Base-by-base conservation (phyloP, 2,113 vertebrate genomes). In the Sorex araneus region DNA sequence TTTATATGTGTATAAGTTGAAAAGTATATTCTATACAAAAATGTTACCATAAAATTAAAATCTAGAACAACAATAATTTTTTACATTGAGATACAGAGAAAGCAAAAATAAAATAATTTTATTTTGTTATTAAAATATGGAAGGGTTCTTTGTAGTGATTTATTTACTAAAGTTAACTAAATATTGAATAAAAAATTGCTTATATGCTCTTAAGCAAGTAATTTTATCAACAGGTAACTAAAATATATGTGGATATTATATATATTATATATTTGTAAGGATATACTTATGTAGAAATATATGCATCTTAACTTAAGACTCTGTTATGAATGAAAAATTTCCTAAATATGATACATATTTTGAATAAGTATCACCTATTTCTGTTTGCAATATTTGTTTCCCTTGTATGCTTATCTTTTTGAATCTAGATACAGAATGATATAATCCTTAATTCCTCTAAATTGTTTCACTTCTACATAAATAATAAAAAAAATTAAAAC, bases 31-130 rank as follows among this genome's bases (percentile, higher is more conserved):
- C 71, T 75, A 70, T 50, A 18, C 34, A 75, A 69, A 11, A 45
- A 89, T 91, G 9, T 95, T 74, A 82, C 36, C 40, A 64, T 50
- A 87, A 89, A 89, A 85, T 84, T 32, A 87, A 80, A 95, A 91
- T 66, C 21, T 27, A 80, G 45, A 85, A 83, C 77, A 87, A 60
- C 47, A 88, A 88, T 77, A 70, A 87, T 43, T 40, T 50, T 78
- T 75, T 90, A 7, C 12, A 75, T 2, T 81, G 66, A 69, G 36
- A 81, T 79, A 87, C 50, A 21, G 30, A 74, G 32, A 84, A 76
- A 47, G 12, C n/a, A 88, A 64, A 85, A 54, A 70, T 43, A 84
- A 66, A 73, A 64, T 28, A 70, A 28, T 70, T 40, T 40, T 54
- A 86, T 57, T 84, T 87, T 32, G 40, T 40, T 40, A 40, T 40